These are phyloP conservation scores for Lordiphosa mommai DNA, from an alignment of 1,140 invertebrate species.

Conservation along the genomic window DNA sequence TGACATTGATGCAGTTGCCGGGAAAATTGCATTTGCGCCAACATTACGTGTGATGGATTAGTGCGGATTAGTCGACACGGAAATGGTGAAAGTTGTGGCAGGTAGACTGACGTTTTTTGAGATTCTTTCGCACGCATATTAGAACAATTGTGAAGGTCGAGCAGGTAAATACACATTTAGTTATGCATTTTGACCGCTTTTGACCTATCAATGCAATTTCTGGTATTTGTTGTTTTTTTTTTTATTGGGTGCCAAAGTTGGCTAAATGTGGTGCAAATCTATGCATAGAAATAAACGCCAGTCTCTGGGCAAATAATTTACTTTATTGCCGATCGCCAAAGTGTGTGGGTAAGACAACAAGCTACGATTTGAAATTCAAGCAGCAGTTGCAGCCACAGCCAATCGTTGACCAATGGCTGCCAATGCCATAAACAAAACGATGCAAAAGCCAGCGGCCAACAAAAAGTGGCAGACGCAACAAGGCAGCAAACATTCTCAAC, in stretches of 20 bases:
- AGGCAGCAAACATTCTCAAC: constrained; percentile 71
- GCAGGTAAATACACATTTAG: background rate
- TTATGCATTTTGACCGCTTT: background rate
- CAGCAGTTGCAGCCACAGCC: constrained; percentile 31
- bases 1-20: constrained; percentile 66
- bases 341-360: constrained; percentile 37
- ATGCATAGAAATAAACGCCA: constrained; percentile 47
- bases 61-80: constrained; percentile 38
- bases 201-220: background rate
- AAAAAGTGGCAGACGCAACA: constrained; percentile 66
- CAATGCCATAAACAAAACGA: constrained; percentile 70
- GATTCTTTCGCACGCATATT: background rate
- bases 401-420: constrained; percentile 64
- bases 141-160: background rate
- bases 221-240: constrained; percentile 18
- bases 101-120: constrained; percentile 29
- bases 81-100: constrained; percentile 47
- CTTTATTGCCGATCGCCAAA: constrained; percentile 41
- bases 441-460: constrained; percentile 46
- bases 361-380: constrained; percentile 68
- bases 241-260: constrained; percentile 60
- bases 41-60: constrained; percentile 68
- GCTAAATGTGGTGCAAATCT: constrained; percentile 62
- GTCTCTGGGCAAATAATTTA: constrained; percentile 58
- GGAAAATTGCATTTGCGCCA: constrained; percentile 59